These are phyloP conservation scores for Mastomys coucha DNA, from an alignment of 2,113 vertebrate genomes.

Conservation along the genomic window DNA sequence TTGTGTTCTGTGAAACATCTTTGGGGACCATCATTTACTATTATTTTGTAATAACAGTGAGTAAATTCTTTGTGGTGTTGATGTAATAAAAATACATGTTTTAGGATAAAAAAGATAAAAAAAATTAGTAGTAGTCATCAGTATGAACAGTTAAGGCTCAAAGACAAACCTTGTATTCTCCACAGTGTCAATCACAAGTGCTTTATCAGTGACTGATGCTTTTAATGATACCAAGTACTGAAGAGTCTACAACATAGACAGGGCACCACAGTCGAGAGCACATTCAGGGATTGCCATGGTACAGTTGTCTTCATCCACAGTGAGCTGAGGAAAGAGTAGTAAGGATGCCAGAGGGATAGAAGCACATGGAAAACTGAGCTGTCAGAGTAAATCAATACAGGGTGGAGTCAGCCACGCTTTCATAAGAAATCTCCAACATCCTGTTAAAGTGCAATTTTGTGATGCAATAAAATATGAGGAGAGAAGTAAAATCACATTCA, in stretches of 20 bases:
- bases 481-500: conserved; percentile 37
- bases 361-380: neutral
- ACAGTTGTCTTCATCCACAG: neutral
- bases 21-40: neutral
- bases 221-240: neutral
- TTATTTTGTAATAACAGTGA: neutral
- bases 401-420: conserved; percentile 33
- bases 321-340: neutral
- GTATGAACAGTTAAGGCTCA: neutral
- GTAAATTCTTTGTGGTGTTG: neutral
- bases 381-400: neutral
- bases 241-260: neutral
- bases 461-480: conserved; percentile 52
- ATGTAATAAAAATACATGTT: neutral
- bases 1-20: neutral
- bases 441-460: conserved; percentile 60
- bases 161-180: neutral
- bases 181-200: neutral
- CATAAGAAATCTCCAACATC: conserved; percentile 41
- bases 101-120: neutral
- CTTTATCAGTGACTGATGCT: neutral
- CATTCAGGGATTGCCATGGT: neutral
- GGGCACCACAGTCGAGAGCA: neutral
- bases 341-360: neutral
- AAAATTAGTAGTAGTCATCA: neutral